phyloP scores from a whole-genome alignment of 2,797 vertebrate genomes.

The Spea hammondii region DNA sequence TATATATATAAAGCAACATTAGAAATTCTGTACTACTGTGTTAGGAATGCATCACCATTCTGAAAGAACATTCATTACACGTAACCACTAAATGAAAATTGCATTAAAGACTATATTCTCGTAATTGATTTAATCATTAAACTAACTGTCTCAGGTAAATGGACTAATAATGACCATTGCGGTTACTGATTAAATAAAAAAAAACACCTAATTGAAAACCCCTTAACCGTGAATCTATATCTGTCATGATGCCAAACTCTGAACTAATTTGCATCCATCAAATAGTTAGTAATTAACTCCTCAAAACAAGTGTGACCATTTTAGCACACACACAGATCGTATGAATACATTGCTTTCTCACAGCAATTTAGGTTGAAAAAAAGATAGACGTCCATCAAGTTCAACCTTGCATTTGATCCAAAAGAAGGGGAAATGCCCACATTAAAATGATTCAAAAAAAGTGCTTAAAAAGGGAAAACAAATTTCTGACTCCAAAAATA shows the following conservation, averaged over 20 bases:
- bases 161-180: slow-evolving; percentile 19
- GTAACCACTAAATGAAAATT: slow-evolving; percentile 3
- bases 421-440: too few relatives aligned
- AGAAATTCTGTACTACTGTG: too few relatives aligned
- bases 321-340: background rate
- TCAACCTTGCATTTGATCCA: too few relatives aligned
- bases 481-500: too few relatives aligned
- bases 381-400: too few relatives aligned
- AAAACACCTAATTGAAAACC: slow-evolving; percentile 17
- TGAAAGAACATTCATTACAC: background rate
- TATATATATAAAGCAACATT: too few relatives aligned
- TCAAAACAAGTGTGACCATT: background rate
- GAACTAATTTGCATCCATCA: background rate
- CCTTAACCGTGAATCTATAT: background rate
- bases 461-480: too few relatives aligned
- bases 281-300: background rate
- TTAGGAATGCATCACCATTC: too few relatives aligned
- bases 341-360: background rate
- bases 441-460: too few relatives aligned
- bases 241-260: background rate
- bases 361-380: too few relatives aligned
- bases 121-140: slow-evolving; percentile 51
- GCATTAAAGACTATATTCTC: slow-evolving; percentile 1
- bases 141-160: slow-evolving; percentile 19
- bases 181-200: slow-evolving; percentile 41